A percentile compares a stretch with the other conserved stretches of the same genome.
These are phyloP conservation scores for Daboia siamensis DNA, from an alignment of 2,113 vertebrate species.

Conservation along the genomic window DNA sequence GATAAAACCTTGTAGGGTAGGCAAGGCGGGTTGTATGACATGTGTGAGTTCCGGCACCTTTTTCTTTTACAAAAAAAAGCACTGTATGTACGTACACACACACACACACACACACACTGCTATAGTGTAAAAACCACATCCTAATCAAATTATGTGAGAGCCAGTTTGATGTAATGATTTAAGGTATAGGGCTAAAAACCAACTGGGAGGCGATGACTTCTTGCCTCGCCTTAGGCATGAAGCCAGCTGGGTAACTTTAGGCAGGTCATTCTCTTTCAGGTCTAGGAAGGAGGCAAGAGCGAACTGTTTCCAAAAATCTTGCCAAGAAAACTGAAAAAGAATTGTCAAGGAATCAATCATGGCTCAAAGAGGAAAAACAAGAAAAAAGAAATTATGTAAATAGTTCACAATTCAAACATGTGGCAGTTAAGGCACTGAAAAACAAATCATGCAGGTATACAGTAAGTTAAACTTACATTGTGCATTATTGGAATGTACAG, in stretches of 20 bases:
- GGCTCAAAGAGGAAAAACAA: neutral
- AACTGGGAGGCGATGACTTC: neutral
- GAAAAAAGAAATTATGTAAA: neutral
- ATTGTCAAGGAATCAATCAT: neutral
- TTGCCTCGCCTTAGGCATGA: neutral
- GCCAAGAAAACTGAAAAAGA: neutral
- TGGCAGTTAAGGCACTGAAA: neutral
- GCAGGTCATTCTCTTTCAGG: neutral
- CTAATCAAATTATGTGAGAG: neutral
- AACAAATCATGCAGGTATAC: neutral
- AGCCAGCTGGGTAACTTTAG: neutral
- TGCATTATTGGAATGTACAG: neutral
- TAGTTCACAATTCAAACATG: neutral
- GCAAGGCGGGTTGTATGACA: too few species aligned
- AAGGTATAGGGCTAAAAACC: neutral
- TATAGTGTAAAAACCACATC: neutral
- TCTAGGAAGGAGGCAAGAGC: neutral
- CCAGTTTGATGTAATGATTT: neutral
- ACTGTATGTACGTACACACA: too few species aligned
- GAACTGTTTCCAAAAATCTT: neutral
- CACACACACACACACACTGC: neutral
- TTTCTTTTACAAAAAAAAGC: too few species aligned
- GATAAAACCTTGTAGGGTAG: too few species aligned
- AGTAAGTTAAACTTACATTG: neutral
- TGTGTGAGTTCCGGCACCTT: too few species aligned